These are phyloP conservation scores for Tholera decimalis DNA, from an alignment of 2,888 invertebrate genomes.

Conservation along the genomic window DNA sequence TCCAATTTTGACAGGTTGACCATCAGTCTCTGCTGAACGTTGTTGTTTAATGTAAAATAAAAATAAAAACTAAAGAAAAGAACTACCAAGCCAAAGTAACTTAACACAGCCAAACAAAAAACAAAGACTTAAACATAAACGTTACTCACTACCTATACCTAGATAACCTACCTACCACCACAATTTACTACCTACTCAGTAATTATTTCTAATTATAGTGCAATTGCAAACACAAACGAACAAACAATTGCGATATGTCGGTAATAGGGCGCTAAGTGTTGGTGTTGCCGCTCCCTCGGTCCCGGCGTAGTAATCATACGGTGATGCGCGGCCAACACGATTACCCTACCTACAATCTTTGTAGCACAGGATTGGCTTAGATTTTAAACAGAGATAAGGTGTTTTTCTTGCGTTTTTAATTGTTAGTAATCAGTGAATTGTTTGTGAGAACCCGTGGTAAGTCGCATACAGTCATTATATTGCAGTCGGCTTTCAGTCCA, in stretches of 20 bases:
- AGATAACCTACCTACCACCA: slow-evolving; percentile 32
- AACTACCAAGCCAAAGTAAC: neutral
- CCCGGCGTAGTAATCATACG: slow-evolving; percentile 67
- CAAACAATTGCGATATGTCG: slow-evolving; percentile 73
- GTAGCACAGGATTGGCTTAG: slow-evolving; percentile 52
- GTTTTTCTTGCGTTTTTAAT: too few species aligned
- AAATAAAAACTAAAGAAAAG: neutral
- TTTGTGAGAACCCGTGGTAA: too few species aligned
- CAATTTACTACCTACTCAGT: slow-evolving; percentile 60
- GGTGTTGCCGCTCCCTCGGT: slow-evolving; percentile 58
- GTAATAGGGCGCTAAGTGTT: slow-evolving; percentile 73
- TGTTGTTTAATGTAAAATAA: too few species aligned
- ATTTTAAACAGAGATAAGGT: slow-evolving; percentile 35
- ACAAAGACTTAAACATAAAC: slow-evolving; percentile 33
- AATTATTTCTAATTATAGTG: slow-evolving; percentile 68
- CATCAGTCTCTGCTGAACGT: too few species aligned
- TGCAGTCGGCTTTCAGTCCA: too few species aligned
- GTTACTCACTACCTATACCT: slow-evolving; percentile 29
- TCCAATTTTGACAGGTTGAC: too few species aligned
- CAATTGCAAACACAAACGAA: slow-evolving; percentile 68
- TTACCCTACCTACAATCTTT: slow-evolving; percentile 61
- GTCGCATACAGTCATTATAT: too few species aligned
- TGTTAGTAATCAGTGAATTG: too few species aligned
- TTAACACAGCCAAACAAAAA: slow-evolving; percentile 5
- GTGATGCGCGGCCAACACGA: slow-evolving; percentile 64